Evolutionary conservation across 1,140 invertebrate genomes (phyloP), one percentile per base, ranked within the genome.

Genomic region (Drosophila pallidifrons): DNA sequence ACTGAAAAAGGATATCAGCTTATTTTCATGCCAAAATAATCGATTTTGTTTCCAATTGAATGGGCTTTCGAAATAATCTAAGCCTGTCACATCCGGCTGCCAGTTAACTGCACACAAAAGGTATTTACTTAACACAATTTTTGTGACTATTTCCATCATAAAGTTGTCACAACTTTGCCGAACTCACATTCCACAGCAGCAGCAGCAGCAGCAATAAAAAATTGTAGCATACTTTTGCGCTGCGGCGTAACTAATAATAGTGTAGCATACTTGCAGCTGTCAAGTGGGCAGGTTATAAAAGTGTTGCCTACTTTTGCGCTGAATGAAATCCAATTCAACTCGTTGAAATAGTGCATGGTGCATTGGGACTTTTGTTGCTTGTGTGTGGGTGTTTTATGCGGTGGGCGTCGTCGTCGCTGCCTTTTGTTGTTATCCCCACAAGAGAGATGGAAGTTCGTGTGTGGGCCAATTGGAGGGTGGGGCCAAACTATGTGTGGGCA

Each of bases 141-240:
- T 20, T 49, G 43, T 46, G 32, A 5, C 32, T 32, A 32, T 32
- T 32, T 32, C 15, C 16, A 47, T 47, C 13, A 47, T 49, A 25
- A 5, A 25, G 8, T 20, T 49, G 47, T 47, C 15, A 28, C 16
- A 49, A 49, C 47, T 57, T 15, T 57, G 20, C 8, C 25, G 7
- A 15, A 47, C 60, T 67, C 72, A 38, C 70, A 43, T 61, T 58
- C 51, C 25, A 67, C 71, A 43, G 11, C 35, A 38, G 20, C 20
- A 20, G 20, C 20, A 20, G 20, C 6, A 0, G n/a, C 41, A 0
- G 35, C 7, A 8, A 45, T 11, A 11, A 11, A 25, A 77, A 65
- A 47, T 10, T 13, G 7, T 51, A 69, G 77, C 67, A 79, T 76
- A 68, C 67, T 79, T 79, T 38, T 43, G 63, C 16, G 71, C 70